Evolutionary conservation across 2,888 invertebrate genomes (phyloP).

Genomic region (Plemyria rubiginata): DNA sequence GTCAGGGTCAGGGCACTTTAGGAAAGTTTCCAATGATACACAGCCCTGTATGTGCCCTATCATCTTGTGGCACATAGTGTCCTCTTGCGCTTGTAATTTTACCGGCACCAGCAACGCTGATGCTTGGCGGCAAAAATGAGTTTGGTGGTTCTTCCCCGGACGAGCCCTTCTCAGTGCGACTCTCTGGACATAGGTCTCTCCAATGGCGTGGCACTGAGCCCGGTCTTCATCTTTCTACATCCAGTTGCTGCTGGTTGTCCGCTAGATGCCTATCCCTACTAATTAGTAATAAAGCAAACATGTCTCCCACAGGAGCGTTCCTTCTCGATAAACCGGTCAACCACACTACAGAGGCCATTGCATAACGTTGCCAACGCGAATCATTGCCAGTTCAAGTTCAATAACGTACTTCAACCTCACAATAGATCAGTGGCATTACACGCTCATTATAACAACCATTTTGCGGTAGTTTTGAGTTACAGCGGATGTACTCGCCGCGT

Average conservation of each 20-base stretch:
- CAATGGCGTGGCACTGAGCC: too few relatives aligned
- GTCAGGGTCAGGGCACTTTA: too few relatives aligned
- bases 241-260: too few relatives aligned
- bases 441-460: conserved; percentile 3
- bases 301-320: background rate
- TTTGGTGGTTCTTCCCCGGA: too few relatives aligned
- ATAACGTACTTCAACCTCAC: conserved; percentile 20
- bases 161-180: too few relatives aligned
- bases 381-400: conserved; percentile 20
- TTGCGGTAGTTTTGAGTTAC: conserved; percentile 4
- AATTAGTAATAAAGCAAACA: background rate
- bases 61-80: too few relatives aligned
- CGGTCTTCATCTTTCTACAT: too few relatives aligned
- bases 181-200: too few relatives aligned
- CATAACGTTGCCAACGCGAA: background rate
- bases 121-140: too few relatives aligned
- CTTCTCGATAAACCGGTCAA: background rate
- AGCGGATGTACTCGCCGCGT: conserved; percentile 2
- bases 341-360: background rate
- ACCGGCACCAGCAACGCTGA: too few relatives aligned
- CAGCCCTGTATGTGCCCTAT: background rate
- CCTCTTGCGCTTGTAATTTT: too few relatives aligned
- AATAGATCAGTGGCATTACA: conserved; percentile 10
- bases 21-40: background rate
- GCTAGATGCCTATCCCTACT: too few relatives aligned